Evolutionary conservation across 2,797 vertebrate species (phyloP), one percentile per base, ranked within the genome.

Genomic region (Pteropus rufus): DNA sequence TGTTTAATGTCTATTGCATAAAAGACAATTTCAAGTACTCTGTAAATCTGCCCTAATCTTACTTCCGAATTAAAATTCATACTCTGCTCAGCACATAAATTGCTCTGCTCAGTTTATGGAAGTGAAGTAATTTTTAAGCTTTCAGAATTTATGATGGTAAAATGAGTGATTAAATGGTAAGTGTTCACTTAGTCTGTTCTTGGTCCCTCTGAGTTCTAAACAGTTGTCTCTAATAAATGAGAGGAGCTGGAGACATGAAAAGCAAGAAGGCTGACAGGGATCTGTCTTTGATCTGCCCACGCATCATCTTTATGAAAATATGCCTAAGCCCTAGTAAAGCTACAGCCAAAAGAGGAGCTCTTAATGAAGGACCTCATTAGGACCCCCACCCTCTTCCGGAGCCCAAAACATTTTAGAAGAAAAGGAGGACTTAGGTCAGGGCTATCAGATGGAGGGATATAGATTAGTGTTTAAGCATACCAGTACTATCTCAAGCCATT

Each of bases 21-120:
- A 82, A 95, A 97, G 58, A 69, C 26, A 94, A 94, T 46, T 29
- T 41, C 82, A 96, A 95, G 10, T 73, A 52, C 31, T 94, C 34
- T 81, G 31, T 86, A 91, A 84, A 88, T 83, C 26, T 92, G 16
- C 14, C 26, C 19, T 73, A 79, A 94, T 97, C 56, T 97, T 97
- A 93, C 49, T 26, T 39, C 94, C 94, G 93, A 94, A 94, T 86
- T 96, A 54, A 49, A 93, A 93, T 89, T 83, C 65, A 85, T 73
- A 52, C 49, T 80, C 77, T 91, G 29, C 10, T 94, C 67, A 90
- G 62, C 12, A 87, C 24, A 79, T 23, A 15, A 84, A 81, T 34
- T 64, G 7, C 29, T 52, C 49, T 64, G 5, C n/a, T 52, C 44
- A 44, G 9, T 88, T 95, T 56, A 64, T 54, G 24, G n/a, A 11